Base-by-base conservation (phyloP, 2,888 invertebrate species). In the Troides aeacus region DNA sequence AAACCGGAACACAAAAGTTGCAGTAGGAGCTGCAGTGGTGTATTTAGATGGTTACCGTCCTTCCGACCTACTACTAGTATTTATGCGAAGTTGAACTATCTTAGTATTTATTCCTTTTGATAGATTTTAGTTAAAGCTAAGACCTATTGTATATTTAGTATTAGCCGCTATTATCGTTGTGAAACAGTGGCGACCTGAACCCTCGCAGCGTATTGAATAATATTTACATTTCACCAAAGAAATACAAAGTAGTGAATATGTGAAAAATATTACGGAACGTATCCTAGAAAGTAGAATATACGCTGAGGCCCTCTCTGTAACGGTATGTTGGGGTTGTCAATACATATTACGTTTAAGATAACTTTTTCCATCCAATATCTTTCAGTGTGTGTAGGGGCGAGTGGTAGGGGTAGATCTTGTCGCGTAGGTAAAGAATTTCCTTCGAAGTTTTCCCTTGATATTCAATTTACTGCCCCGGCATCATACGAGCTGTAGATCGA, bases 341-440 rank as follows among this genome's bases (percentile, higher is more conserved):
- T 67, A 62, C 62, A 12, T 62, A 67, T 67, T 67, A 62, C 62
- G 21, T 62, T 57, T 62, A 61, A 67, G 66, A 53, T 67, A 67
- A 67, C 42, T 66, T 67, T 67, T 67, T 62, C 62, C 66, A 67
- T 67, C 62, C 62, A 67, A 67, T 67, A 67, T 67, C 62, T 57
- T 67, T 56, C 56, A 39, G 39, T 53, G 62, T 39, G 39, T 39
- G 39, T 39, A 10, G 39, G 39, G 39, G 39, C 7, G 7, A 10
- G 39, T 10, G 10, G 39, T 8, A 10, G 17, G 17, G 62, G 46
- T 58, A 58, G 58, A 58, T 58, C 58, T 21, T 23, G 23, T 58
- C 58, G 58, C 21, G 23, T 58, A 58, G n/a, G 58, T 58, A 58
- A 58, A 23, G 58, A 58, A 58, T 58, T 58, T 58, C 21, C 58